These are phyloP conservation scores for Nipponacmea schrenckii DNA, from an alignment of 2,888 invertebrate genomes.

Conservation along the genomic window DNA sequence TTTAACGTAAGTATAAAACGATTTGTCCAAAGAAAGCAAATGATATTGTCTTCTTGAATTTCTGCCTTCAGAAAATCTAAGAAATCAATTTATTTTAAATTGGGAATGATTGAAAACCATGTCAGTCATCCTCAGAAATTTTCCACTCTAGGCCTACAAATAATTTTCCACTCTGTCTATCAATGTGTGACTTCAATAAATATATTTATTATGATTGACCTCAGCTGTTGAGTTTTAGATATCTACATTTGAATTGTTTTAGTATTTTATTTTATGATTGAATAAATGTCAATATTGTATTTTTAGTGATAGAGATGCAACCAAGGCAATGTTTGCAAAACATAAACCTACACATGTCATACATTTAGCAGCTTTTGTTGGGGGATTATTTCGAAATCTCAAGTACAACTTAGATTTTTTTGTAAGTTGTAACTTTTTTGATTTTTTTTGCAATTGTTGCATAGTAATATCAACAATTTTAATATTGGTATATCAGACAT, in stretches of 20 bases:
- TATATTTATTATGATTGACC: not conserved
- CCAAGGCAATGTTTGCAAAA: conserved; percentile 82
- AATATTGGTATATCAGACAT: not conserved
- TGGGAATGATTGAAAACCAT: too few species aligned
- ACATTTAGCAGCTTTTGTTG: conserved; percentile 98
- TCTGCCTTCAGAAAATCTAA: too few species aligned
- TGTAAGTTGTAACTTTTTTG: conserved; percentile 73
- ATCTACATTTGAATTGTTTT: not conserved
- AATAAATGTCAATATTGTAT: conserved; percentile 12
- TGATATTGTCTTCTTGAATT: too few species aligned
- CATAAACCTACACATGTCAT: conserved; percentile 92
- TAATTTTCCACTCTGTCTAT: too few species aligned
- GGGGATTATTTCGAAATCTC: conserved; percentile 96
- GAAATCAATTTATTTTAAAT: too few species aligned
- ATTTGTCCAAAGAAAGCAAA: not conserved
- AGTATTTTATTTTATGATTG: not conserved
- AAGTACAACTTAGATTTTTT: conserved; percentile 94
- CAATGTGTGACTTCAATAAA: too few species aligned
- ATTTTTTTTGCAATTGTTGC: not conserved
- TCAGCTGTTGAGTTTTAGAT: not conserved
- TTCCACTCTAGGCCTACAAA: too few species aligned
- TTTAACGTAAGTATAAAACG: conserved; percentile 77
- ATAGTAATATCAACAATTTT: not conserved
- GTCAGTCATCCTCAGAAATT: too few species aligned
- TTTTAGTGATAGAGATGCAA: conserved; percentile 78